phyloP scores from a whole-genome alignment of 1,140 invertebrate species.

The Camponotus pennsylvanicus region DNA sequence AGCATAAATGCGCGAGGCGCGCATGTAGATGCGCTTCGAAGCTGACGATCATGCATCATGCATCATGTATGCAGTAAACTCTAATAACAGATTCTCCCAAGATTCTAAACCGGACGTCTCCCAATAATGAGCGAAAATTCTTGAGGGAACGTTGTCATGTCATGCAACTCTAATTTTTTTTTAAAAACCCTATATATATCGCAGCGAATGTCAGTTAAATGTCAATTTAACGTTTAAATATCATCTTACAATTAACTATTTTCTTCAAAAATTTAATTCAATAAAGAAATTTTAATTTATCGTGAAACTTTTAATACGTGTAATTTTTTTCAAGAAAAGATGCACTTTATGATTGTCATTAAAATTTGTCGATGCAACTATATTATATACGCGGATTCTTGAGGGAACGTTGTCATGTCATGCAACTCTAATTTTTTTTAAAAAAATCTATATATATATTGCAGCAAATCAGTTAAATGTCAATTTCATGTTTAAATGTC shows the following conservation, averaged over 20 bases:
- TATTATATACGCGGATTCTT: no score
- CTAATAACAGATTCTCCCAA: background rate
- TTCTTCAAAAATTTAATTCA: background rate
- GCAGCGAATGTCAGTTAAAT: no score
- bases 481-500: no score
- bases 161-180: background rate
- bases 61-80: background rate
- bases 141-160: background rate
- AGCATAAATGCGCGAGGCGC: background rate
- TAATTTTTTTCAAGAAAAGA: background rate
- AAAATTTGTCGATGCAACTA: background rate
- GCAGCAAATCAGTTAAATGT: no score
- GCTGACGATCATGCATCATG: background rate
- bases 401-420: background rate
- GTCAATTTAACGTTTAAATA: no score
- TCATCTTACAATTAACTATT: no score
- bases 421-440: background rate
- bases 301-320: background rate
- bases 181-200: no score
- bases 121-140: background rate
- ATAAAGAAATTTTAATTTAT: background rate
- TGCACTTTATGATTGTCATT: background rate
- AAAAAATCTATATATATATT: no score
- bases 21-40: background rate
- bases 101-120: background rate